phyloP scores from a whole-genome alignment of 2,888 invertebrate species.

The Neocrepidodera transversa region DNA sequence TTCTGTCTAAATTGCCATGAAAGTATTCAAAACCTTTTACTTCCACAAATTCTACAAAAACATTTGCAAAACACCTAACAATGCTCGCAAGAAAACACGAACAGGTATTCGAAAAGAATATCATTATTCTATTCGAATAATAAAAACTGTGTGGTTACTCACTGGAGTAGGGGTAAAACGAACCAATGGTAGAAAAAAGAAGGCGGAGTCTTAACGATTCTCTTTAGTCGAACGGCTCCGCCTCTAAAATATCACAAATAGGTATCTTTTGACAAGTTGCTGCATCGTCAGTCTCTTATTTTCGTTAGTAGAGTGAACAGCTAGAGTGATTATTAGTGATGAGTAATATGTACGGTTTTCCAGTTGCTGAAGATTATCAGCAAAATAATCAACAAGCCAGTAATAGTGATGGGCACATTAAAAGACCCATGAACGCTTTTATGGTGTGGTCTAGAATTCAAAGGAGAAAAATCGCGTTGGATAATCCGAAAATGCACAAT shows the following conservation, averaged over 20 bases:
- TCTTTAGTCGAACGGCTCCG: slow-evolving; percentile 47
- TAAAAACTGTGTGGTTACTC: slow-evolving; percentile 44
- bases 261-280: slow-evolving; percentile 44
- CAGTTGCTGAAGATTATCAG: slow-evolving; percentile 54
- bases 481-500: slow-evolving; percentile 93
- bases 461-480: slow-evolving; percentile 89
- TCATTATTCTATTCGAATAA: slow-evolving; percentile 41
- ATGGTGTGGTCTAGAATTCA: slow-evolving; percentile 97
- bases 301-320: slow-evolving; percentile 42
- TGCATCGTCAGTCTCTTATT: slow-evolving; percentile 49
- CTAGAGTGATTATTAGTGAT: slow-evolving; percentile 41
- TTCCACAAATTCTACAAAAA: slow-evolving; percentile 34
- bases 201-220: slow-evolving; percentile 51
- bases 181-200: slow-evolving; percentile 56
- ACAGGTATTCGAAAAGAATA: slow-evolving; percentile 50
- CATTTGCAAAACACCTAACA: slow-evolving; percentile 41
- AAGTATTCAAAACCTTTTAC: slow-evolving; percentile 32
- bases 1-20: slow-evolving; percentile 28
- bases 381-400: slow-evolving; percentile 41
- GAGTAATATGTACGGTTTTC: slow-evolving; percentile 52
- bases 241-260: slow-evolving; percentile 46
- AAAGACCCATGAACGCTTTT: slow-evolving; percentile 97
- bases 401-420: slow-evolving; percentile 75
- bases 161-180: slow-evolving; percentile 47
- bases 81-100: slow-evolving; percentile 45